phyloP scores from a whole-genome alignment of 2,797 vertebrate species.

The Lateolabrax maculatus region DNA sequence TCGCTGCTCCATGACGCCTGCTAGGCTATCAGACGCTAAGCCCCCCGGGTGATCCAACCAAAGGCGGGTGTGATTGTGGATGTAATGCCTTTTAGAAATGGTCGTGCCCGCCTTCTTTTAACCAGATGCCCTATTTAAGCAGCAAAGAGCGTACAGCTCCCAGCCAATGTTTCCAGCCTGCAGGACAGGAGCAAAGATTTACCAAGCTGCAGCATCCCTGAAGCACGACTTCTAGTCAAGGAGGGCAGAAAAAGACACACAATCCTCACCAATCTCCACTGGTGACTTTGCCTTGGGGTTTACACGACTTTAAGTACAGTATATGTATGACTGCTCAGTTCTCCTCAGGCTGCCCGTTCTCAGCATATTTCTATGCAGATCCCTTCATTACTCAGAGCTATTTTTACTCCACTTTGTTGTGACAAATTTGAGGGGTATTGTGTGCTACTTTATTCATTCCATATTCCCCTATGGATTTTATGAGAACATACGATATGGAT shows the following conservation, averaged over 20 bases:
- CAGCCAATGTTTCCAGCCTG: conserved; percentile 9
- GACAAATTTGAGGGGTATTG: conserved; percentile 14
- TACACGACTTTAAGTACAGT: background rate
- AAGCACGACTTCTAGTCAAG: background rate
- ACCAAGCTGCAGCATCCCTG: background rate
- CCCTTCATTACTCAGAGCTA: conserved; percentile 25
- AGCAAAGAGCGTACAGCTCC: conserved; percentile 26
- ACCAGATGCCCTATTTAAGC: conserved; percentile 39
- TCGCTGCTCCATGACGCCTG: conserved; percentile 18
- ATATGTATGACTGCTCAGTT: conserved; percentile 9
- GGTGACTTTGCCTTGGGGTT: conserved; percentile 7
- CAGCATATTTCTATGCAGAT: conserved; percentile 10
- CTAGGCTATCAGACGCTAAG: conserved; percentile 34
- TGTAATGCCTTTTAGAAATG: conserved; percentile 42
- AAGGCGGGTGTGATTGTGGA: conserved; percentile 39
- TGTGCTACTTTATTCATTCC: background rate
- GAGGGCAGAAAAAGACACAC: background rate
- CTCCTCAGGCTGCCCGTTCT: background rate
- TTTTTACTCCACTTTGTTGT: conserved; percentile 47
- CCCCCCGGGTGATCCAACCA: conserved; percentile 21
- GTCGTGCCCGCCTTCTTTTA: conserved; percentile 12
- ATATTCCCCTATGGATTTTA: conserved; percentile 20
- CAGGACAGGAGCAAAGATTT: conserved; percentile 28
- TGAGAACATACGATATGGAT: conserved; percentile 5
- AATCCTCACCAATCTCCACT: background rate